A percentile compares a stretch with the other conserved stretches of the same genome.
phyloP scores from a whole-genome alignment of 2,113 vertebrate genomes.

The Amphiprion percula region DNA sequence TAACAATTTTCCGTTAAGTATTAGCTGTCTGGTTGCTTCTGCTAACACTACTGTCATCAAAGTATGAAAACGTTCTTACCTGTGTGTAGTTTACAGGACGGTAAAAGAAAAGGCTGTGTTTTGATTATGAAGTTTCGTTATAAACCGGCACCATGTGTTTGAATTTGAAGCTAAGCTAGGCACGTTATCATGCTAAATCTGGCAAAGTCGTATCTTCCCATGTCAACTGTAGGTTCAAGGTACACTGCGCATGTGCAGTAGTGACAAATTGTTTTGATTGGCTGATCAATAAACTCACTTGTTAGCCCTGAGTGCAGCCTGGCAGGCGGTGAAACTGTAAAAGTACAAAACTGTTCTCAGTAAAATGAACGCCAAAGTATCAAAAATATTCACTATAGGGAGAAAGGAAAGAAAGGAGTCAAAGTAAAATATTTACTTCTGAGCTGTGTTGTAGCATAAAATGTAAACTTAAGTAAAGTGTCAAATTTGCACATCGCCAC shows the following conservation, averaged over 20 bases:
- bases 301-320: not conserved
- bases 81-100: not conserved
- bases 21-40: slow-evolving; percentile 13
- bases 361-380: too few relatives aligned
- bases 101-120: not conserved
- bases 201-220: slow-evolving; percentile 40
- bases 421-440: too few relatives aligned
- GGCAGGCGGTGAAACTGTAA: not conserved
- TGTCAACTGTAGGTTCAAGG: slow-evolving; percentile 8
- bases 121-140: not conserved
- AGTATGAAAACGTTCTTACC: slow-evolving; percentile 55
- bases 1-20: slow-evolving; percentile 45
- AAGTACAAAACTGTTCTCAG: too few relatives aligned
- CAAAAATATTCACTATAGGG: too few relatives aligned
- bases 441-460: too few relatives aligned
- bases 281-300: not conserved
- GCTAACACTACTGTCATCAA: not conserved
- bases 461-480: too few relatives aligned
- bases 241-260: slow-evolving; percentile 37
- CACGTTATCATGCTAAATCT: slow-evolving; percentile 36
- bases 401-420: too few relatives aligned
- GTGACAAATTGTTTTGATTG: slow-evolving; percentile 14
- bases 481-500: too few relatives aligned
- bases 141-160: slow-evolving; percentile 17
- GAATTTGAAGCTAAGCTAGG: not conserved